Evolutionary conservation across 2,113 vertebrate genomes (phyloP).

Genomic region (Chauna torquata): DNA sequence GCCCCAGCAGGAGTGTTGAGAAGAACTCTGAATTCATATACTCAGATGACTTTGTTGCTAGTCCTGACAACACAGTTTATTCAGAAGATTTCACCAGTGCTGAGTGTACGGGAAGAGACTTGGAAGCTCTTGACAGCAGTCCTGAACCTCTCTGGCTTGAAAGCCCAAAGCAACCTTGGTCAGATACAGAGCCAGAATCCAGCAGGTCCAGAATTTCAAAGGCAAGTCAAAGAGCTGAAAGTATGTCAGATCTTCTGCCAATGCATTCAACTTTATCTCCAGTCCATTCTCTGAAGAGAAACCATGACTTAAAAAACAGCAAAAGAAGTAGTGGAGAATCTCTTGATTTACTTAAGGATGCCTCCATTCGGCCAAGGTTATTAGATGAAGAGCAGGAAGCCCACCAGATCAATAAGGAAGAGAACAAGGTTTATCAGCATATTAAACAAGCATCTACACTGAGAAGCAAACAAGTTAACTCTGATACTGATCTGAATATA

Average conservation of each 20-base stretch:
- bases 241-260: slow-evolving; percentile 65
- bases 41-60: slow-evolving; percentile 72
- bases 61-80: slow-evolving; percentile 69
- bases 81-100: slow-evolving; percentile 83
- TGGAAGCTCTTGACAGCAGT: slow-evolving; percentile 61
- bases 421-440: background rate
- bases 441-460: background rate
- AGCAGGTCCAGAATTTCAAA: slow-evolving; percentile 50
- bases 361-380: background rate
- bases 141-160: slow-evolving; percentile 45
- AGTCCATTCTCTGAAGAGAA: slow-evolving; percentile 71
- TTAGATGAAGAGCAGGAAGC: background rate
- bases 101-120: slow-evolving; percentile 68
- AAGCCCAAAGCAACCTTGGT: slow-evolving; percentile 30
- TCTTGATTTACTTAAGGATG: slow-evolving; percentile 22
- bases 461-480: background rate
- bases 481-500: background rate
- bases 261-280: slow-evolving; percentile 79
- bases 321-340: slow-evolving; percentile 65
- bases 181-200: slow-evolving; percentile 44
- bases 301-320: slow-evolving; percentile 49
- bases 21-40: slow-evolving; percentile 62
- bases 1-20: slow-evolving; percentile 33
- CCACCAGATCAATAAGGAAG: background rate
- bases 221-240: slow-evolving; percentile 42